Percentiles rank a stretch among this genome's conserved stretches.
Evolutionary conservation across 2,113 vertebrate genomes (phyloP).

Genomic region (Maylandia zebra): DNA sequence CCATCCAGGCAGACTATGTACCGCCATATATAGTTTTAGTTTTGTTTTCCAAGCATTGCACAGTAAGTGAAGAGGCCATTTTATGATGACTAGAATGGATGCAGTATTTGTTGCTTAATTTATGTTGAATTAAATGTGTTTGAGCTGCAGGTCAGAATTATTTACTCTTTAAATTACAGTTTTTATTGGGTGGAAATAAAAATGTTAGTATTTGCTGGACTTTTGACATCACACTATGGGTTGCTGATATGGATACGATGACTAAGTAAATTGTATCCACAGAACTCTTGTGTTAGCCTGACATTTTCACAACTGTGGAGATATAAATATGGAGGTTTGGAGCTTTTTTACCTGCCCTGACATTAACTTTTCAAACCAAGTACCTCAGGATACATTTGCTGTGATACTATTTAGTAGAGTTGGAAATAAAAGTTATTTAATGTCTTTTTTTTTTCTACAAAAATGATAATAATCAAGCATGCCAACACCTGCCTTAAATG

Average conservation of each 20-base stretch:
- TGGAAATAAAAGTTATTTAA: background rate
- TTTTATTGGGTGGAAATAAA: background rate
- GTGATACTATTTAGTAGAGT: background rate
- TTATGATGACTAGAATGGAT: background rate
- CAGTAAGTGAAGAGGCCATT: background rate
- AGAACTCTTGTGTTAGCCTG: background rate
- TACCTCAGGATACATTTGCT: background rate
- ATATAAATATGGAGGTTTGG: background rate
- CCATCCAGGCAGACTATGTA: background rate
- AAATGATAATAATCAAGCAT: background rate
- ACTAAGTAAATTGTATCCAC: background rate
- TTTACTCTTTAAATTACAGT: background rate
- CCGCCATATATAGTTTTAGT: rapidly evolving
- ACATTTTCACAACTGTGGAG: background rate
- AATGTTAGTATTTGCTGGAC: background rate
- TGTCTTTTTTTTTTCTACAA: background rate
- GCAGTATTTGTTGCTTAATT: background rate
- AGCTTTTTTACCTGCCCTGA: background rate
- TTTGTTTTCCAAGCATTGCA: background rate
- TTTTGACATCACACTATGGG: background rate
- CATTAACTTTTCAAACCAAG: background rate
- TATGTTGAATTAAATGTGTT: background rate
- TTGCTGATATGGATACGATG: background rate
- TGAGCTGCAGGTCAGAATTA: background rate
- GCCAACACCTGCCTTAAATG: background rate